Evolutionary conservation across 2,797 vertebrate species (phyloP), one percentile per base, ranked within the genome.

Genomic region (Argyrosomus regius): DNA sequence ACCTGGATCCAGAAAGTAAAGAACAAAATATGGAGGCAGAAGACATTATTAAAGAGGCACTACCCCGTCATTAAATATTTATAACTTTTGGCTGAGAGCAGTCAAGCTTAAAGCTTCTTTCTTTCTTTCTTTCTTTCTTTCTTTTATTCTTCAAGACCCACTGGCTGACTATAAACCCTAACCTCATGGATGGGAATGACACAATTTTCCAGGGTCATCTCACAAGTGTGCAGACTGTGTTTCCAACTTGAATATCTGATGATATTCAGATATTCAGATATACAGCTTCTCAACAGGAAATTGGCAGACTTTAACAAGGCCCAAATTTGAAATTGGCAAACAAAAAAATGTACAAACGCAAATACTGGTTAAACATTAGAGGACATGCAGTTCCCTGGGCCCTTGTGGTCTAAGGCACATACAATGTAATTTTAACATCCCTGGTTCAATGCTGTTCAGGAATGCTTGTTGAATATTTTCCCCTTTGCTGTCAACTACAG

Each of bases 1-100:
- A 96, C 95, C 96, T 96, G 84, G 26, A 87, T 13, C 6, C 56
- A 83, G 9, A 53, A 78, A 13, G 75, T 0, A 24, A 60, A 72
- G 54, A 31, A 79, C 1, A 78, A 71, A 58, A 60, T 9, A 64
- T 31, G 48, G 49, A 81, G 48, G 24, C 24, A 58, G 67, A 65
- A n/a, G 26, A 82, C 31, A 41, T 69, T 43, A 56, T 56, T 59
- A 81, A 18, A 31, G 49, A 77, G 60, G 35, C 75, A 53, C 50
- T 20, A 68, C 28, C 11, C 6, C 12, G 9, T 22, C 60, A 57
- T 88, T 58, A 83, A 84, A 83, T 80, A 82, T 91, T 71, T n/a
- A 85, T 14, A 73, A 59, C 46, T 64, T 64, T 82, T 71, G 78
- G 54, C 76, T 75, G 39, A 64, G 22, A 80, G 77, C 78, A 75